These are phyloP conservation scores for Porphyrio hochstetteri DNA, from an alignment of 2,113 vertebrate genomes.

Conservation along the genomic window DNA sequence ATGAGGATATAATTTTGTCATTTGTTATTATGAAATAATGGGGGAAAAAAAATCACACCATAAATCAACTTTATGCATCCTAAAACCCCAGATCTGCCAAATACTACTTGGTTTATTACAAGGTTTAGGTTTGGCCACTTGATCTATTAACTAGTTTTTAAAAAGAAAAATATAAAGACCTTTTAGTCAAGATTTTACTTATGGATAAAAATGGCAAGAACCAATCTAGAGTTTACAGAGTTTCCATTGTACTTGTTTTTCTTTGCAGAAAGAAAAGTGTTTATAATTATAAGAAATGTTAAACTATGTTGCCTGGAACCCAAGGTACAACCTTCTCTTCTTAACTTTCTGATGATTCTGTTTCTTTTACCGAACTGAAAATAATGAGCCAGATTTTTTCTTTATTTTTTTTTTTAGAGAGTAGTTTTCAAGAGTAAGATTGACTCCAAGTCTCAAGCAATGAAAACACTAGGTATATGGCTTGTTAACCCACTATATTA, in stretches of 20 bases:
- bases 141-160: not conserved
- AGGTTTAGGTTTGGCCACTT: not conserved
- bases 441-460: not conserved
- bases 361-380: not conserved
- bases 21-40: not conserved
- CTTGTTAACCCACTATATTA: not conserved
- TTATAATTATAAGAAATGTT: not conserved
- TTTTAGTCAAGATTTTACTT: not conserved
- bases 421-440: not conserved
- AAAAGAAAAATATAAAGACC: not conserved
- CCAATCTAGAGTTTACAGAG: not conserved
- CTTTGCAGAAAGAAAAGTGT: not conserved
- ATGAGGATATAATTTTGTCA: not conserved
- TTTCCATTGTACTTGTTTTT: not conserved
- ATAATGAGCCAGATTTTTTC: not conserved
- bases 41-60: not conserved
- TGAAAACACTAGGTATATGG: not conserved
- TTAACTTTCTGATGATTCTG: not conserved
- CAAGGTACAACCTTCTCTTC: rapidly evolving
- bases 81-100: not conserved
- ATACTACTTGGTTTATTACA: not conserved
- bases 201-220: not conserved
- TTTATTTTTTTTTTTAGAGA: not conserved
- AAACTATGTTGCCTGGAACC: not conserved
- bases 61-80: not conserved